Evolutionary conservation across 2,797 vertebrate genomes (phyloP), one percentile per base, ranked within the genome.

Genomic region (Malurus leucopterus): DNA sequence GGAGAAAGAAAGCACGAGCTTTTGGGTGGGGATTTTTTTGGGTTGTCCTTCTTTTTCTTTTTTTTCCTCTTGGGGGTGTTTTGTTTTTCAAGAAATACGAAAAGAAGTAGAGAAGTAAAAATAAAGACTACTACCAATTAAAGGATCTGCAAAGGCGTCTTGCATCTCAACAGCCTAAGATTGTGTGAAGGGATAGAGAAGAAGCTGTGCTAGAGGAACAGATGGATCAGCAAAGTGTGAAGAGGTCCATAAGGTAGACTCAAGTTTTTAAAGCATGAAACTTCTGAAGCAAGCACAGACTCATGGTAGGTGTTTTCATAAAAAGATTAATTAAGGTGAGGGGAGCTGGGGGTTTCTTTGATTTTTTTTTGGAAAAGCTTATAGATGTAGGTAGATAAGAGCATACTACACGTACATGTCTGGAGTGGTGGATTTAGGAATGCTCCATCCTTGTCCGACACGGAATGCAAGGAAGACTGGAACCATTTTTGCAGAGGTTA

Each of bases 71-170:
- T 8, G 19, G 11, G 6, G 18, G 1, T 36, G 24, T 19, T 21
- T 32, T 64, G 69, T 69, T 80, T 80, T 41, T 51, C 3, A 61
- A 84, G 21, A 62, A 68, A 84, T 23, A 88, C 7, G 1, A 76
- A 70, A 91, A 84, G 7, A 75, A 36, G 36, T 32, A 76, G 43
- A 85, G n/a, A 88, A 84, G 61, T 73, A 84, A 91, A 92, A 93
- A 91, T 95, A 85, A 89, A 84, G 79, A 74, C 55, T 93, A 90
- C 76, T 81, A 93, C 70, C 85, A 85, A 91, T 86, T 93, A 89
- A 90, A 93, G 84, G 51, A 87, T 74, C 89, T 95, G 91, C 94
- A 95, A 95, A 95, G 93, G 90, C 93, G 67, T 90, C 87, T 95
- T 92, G 92, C 92, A 89, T 95, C 93, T 91, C 91, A 94, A 78